A percentile compares a stretch with the other conserved stretches of the same genome.
These are phyloP conservation scores for Lasioglossum figueresi DNA, from an alignment of 2,888 invertebrate genomes.

Conservation along the genomic window DNA sequence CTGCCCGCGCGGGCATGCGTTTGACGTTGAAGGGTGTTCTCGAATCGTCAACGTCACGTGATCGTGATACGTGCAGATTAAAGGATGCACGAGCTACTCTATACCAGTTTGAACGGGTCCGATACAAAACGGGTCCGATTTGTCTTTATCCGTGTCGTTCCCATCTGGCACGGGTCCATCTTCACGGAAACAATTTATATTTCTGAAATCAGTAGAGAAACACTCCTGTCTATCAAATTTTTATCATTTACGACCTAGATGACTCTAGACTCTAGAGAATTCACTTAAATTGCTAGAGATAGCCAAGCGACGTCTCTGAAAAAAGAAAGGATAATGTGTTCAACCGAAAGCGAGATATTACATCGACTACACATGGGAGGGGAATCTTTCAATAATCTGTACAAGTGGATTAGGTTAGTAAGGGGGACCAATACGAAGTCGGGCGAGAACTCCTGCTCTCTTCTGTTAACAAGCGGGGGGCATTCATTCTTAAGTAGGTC, in stretches of 20 bases:
- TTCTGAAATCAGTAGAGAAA: neutral
- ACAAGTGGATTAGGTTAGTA: too few relatives aligned
- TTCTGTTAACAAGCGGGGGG: too few relatives aligned
- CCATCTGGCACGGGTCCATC: neutral
- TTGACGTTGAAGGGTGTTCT: constrained; percentile 71
- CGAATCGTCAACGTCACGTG: constrained; percentile 68
- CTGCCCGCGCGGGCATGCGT: constrained; percentile 57
- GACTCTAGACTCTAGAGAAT: too few relatives aligned
- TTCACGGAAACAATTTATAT: neutral
- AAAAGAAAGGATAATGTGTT: too few relatives aligned
- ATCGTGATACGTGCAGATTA: constrained; percentile 42
- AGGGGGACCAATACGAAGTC: too few relatives aligned
- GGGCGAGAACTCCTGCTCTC: too few relatives aligned
- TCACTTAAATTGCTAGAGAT: too few relatives aligned
- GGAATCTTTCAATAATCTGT: too few relatives aligned
- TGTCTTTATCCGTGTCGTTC: neutral
- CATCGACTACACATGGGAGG: too few relatives aligned
- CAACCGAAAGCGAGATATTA: too few relatives aligned
- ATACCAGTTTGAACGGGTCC: constrained; percentile 24
- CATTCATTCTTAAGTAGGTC: too few relatives aligned
- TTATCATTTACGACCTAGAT: neutral
- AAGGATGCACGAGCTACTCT: constrained; percentile 44
- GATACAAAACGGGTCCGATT: constrained; percentile 46
- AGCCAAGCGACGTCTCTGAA: too few relatives aligned
- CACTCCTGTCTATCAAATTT: neutral